Conservation (phyloP, 2,113 vertebrate genomes). For the Gymnogyps californianus region DNA sequence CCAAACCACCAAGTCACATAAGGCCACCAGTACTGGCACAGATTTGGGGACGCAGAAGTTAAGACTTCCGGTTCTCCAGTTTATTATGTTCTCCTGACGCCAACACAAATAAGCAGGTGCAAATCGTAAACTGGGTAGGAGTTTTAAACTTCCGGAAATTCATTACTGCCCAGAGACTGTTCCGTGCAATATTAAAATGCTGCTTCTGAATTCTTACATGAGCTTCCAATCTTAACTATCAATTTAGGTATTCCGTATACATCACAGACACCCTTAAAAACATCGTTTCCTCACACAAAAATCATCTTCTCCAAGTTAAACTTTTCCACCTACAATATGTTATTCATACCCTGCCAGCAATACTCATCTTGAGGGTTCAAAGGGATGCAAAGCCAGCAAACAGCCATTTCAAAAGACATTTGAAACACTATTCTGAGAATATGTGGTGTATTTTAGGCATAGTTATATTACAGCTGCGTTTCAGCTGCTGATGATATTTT, state of each 20-base stretch:
- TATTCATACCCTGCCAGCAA: not conserved
- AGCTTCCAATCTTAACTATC: not conserved
- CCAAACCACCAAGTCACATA: not conserved
- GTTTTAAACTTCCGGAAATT: not conserved
- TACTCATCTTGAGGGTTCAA: not conserved
- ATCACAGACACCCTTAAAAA: not conserved
- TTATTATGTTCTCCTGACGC: not conserved
- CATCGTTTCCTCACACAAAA: not conserved
- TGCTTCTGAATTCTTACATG: not conserved
- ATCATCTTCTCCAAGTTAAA: not conserved
- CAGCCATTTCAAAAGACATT: not conserved
- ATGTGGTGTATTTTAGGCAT: not conserved
- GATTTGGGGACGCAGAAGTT: not conserved
- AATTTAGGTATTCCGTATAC: not conserved
- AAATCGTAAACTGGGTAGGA: not conserved
- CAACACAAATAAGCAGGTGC: conserved; percentile 1
- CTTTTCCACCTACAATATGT: not conserved
- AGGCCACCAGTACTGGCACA: not conserved
- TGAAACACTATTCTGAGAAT: not conserved
- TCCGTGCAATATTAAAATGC: not conserved
- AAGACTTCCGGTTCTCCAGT: not conserved
- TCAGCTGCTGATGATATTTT: not conserved
- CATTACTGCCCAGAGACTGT: not conserved
- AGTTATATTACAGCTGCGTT: not conserved
- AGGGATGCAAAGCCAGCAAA: not conserved